phyloP scores from a whole-genome alignment of 2,797 vertebrate genomes.

The Enteromius unitaeniatus region DNA sequence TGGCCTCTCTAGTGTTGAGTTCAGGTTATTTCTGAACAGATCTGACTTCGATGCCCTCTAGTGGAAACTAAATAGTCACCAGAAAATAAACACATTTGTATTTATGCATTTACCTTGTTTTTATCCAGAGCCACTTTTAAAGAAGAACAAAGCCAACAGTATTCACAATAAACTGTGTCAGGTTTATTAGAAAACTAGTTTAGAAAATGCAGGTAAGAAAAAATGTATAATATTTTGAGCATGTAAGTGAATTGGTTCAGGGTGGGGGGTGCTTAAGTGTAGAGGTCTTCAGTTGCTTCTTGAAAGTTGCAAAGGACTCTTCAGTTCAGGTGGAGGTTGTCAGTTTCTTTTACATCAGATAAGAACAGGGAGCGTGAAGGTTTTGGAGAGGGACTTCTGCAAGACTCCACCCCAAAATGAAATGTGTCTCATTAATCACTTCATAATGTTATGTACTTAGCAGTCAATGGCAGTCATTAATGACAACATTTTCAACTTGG shows the following conservation, averaged over 20 bases:
- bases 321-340: too few relatives aligned
- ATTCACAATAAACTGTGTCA: background rate
- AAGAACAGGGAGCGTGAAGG: too few relatives aligned
- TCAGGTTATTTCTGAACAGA: background rate
- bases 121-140: background rate
- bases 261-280: too few relatives aligned
- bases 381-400: background rate
- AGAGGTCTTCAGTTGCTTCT: too few relatives aligned
- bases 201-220: background rate
- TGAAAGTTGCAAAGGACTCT: too few relatives aligned
- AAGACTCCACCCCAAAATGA: background rate
- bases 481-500: too few relatives aligned
- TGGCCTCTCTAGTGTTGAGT: background rate
- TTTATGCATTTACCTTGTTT: background rate
- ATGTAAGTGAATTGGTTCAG: background rate
- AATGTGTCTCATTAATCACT: too few relatives aligned
- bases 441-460: too few relatives aligned
- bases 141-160: background rate
- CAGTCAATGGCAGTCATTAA: too few relatives aligned
- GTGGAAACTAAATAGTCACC: slow-evolving; percentile 1
- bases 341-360: too few relatives aligned
- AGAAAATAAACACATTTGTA: background rate
- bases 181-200: background rate
- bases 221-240: background rate
- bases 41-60: slow-evolving; percentile 22